Base-by-base conservation (phyloP, 2,113 vertebrate species). In the Gobius niger region DNA sequence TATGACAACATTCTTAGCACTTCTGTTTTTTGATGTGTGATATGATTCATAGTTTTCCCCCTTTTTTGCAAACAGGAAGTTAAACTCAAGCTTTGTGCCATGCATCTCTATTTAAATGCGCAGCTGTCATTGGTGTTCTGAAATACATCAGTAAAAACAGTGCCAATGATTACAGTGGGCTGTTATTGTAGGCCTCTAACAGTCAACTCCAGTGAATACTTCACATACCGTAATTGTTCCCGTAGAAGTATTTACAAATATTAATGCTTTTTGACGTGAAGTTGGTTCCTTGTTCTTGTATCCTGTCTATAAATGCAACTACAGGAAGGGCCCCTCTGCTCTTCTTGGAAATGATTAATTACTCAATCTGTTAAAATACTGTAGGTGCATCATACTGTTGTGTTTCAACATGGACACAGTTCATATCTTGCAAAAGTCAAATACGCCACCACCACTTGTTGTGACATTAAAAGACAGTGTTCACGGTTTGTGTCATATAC, bases 1-100 rank as follows among this genome's bases (percentile, higher is more conserved):
- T 8, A 10, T 65, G n/a, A 44, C 24, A 41, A 61, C 68, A 73
- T 63, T 82, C 66, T 50, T 13, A 16, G 19, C 46, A 87, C 86
- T 88, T 89, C 85, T 82, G 64, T 75, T 84, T 87, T 84, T 86
- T 87, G 53, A 74, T 0, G 2, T 63, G 47, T 44, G 5, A 44
- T 74, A 70, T 82, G 73, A 81, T 78, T 86, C 61, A 87, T 77
- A 41, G 11, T 60, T 78, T 24, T 75, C 24, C 2, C 3, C 24
- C 24, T 80, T 74, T 44, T 65, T 69, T 72, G 57, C n/a, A 47
- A 51, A 49, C 65, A 82, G 80, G 83, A 89, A 88, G 73, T 71
- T 59, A n/a, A 72, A 13, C 47, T 50, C 73, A 64, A 83, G 73
- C 47, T 14, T 5, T 12, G 4, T 8, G 59, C 18, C 15, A 66